Base-by-base conservation (phyloP, 30 jellyfish, hydroid and myxozoan species). In the Catostylus mosaicus region DNA sequence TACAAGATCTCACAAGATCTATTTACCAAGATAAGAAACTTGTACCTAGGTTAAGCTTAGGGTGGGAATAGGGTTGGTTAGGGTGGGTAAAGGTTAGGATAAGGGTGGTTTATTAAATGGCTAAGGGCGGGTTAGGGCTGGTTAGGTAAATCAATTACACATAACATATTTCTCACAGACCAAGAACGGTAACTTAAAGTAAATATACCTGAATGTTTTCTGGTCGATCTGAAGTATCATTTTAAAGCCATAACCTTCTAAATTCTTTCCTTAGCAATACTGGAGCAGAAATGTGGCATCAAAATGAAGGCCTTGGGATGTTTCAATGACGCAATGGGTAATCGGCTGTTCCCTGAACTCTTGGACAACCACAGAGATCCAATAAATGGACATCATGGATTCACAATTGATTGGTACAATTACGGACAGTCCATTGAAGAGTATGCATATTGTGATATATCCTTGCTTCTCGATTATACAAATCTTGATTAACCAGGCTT, bases 221-320 rank as follows among this genome's bases (percentile, higher is more conserved):
- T n/a, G n/a, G n/a, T n/a, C n/a, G n/a, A n/a, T n/a, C n/a, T n/a
- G n/a, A n/a, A n/a, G n/a, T n/a, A n/a, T n/a, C n/a, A 48, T 3
- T 3, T 48, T 9, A 48, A 48, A 48, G 23, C 23, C 1, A 3
- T 27, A 16, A 4, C 14, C 14, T 48, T 9, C 11, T 16, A 6
- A 48, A 10, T 23, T 59, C 37, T 1, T 59, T 59, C 38, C 1
- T 5, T 67, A 90, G 97, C 88, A 7, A 60, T 80, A 38, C 80
- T 90, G 29, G 80, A 71, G 50, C 46, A 34, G 2, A 77, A 50
- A 36, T 90, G 97, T 43, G 93, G 94, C 1, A 59, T 83, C 8
- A 80, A 67, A n/a, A 80, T 86, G 77, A 67, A 83, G 29, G 84
- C 97, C 24, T 40, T 90, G 23, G 97, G 97, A 0, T 90, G 97